Percentiles rank a stretch among this genome's conserved stretches.
phyloP scores from a whole-genome alignment of 2,888 invertebrate genomes.

The Chalcosyrphus nemorum region DNA sequence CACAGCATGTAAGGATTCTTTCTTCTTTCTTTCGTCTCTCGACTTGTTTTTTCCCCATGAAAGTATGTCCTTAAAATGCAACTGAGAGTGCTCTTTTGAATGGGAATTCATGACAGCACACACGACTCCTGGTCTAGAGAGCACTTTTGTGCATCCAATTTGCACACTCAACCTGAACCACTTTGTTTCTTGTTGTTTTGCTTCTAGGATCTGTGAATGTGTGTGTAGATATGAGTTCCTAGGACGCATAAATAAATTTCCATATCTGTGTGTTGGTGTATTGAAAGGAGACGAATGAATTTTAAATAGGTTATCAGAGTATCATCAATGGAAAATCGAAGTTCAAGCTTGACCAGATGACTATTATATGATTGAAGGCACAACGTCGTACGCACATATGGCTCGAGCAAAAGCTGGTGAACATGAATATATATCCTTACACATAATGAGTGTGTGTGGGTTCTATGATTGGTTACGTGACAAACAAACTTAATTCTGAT shows the following conservation, averaged over 20 bases:
- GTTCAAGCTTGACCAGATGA: background rate
- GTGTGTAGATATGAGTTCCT: background rate
- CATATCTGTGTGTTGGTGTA: background rate
- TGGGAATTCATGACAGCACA: slow-evolving; percentile 13
- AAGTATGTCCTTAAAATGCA: slow-evolving; percentile 23
- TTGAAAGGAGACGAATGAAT: slow-evolving; percentile 12
- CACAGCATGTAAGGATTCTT: slow-evolving; percentile 2
- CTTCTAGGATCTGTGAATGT: background rate
- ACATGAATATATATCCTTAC: background rate
- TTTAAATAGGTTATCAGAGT: slow-evolving; percentile 14
- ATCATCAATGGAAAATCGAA: slow-evolving; percentile 4
- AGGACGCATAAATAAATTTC: background rate
- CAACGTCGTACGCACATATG: background rate
- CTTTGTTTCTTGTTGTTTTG: background rate
- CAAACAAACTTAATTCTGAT: background rate
- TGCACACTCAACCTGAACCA: background rate
- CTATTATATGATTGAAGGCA: background rate
- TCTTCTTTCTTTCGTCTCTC: background rate
- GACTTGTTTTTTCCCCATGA: background rate
- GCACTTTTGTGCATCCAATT: slow-evolving; percentile 17
- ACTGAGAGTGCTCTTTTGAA: slow-evolving; percentile 23
- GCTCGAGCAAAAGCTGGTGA: too few species aligned
- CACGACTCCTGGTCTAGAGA: slow-evolving; percentile 1
- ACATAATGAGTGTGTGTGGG: background rate
- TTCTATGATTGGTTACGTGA: slow-evolving; percentile 6